phyloP scores from a whole-genome alignment of 2,888 invertebrate species.

The Scaptomyza polygonia region DNA sequence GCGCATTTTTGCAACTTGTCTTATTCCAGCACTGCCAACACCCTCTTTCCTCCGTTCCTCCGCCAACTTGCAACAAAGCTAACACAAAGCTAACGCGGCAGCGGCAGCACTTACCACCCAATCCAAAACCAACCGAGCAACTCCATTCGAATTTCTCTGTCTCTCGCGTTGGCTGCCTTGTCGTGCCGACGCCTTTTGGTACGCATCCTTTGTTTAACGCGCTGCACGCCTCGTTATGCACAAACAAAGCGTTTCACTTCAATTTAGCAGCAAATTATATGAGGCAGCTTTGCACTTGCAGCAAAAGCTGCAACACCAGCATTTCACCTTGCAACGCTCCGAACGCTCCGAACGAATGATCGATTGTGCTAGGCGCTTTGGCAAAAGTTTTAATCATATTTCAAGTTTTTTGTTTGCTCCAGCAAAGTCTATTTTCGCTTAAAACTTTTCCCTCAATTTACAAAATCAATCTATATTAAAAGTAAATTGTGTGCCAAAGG shows the following conservation, averaged over 20 bases:
- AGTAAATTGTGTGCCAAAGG: background rate
- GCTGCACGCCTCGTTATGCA: slow-evolving; percentile 75
- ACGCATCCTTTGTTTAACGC: slow-evolving; percentile 63
- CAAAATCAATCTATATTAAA: background rate
- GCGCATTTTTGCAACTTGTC: slow-evolving; percentile 36
- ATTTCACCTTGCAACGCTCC: slow-evolving; percentile 4
- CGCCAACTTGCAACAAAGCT: slow-evolving; percentile 19
- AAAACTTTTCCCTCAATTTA: background rate
- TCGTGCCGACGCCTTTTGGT: slow-evolving; percentile 24
- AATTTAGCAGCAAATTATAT: slow-evolving; percentile 75
- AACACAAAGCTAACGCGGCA: slow-evolving; percentile 35
- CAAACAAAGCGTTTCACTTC: slow-evolving; percentile 74
- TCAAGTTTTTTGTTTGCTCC: background rate
- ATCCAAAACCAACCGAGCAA: background rate
- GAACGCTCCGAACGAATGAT: slow-evolving; percentile 15
- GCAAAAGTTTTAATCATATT: background rate
- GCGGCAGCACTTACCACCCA: slow-evolving; percentile 22
- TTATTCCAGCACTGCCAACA: slow-evolving; percentile 7
- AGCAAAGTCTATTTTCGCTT: background rate
- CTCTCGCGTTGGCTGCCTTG: slow-evolving; percentile 10
- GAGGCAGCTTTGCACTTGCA: slow-evolving; percentile 31
- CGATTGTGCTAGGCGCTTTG: slow-evolving; percentile 10
- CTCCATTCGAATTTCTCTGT: background rate
- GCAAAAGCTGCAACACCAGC: background rate
- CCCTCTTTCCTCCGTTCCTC: background rate